Evolutionary conservation across 2,797 vertebrate genomes (phyloP), one percentile per base, ranked within the genome.

Genomic region (Stomatorhinus walkeri): DNA sequence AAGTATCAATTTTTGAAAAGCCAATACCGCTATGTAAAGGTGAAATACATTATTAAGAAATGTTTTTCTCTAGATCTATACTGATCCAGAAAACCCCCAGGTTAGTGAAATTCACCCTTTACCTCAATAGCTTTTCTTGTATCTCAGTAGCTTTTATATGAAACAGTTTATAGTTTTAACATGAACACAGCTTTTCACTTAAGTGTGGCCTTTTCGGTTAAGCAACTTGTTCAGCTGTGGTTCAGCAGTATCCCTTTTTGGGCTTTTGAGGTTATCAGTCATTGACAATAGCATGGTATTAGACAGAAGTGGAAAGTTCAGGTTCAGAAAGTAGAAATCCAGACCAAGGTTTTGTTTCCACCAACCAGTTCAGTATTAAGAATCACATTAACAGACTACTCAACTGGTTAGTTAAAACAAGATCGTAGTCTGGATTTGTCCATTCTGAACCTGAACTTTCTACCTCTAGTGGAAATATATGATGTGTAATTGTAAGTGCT

Each of bases 31-130:
- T 88, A 52, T 85, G 91, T 83, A n/a, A 3, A 46, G 24, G 81
- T 36, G 88, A 19, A 89, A 90, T 86, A 12, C 89, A 83, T 2
- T 2, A 36, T 90, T 46, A 22, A 3, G 59, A 92, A 93, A 87
- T 91, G 49, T 91, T 22, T 88, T 91, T 90, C 91, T 52, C 46
- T 93, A 99, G 98, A 96, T 99, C n/a, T 99, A 95, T 83, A 96
- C 95, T n/a, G 96, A 97, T 90, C 94, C 95, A 89, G 96, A 97
- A 54, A 95, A 97, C 85, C 97, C 97, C 68, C 93, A 97, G 96
- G 98, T 99, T 81, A 81, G 76, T 81, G 40, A 81, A 81, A 81
- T 81, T n/a, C 36, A n/a, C 43, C 19, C 46, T 46, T 81, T 81
- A 43, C 19, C 72, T 79, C 6, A 40, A 43, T 79, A 72, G 28